Base-by-base conservation (phyloP, 2,113 vertebrate genomes). In the Lucifuga dentata region DNA sequence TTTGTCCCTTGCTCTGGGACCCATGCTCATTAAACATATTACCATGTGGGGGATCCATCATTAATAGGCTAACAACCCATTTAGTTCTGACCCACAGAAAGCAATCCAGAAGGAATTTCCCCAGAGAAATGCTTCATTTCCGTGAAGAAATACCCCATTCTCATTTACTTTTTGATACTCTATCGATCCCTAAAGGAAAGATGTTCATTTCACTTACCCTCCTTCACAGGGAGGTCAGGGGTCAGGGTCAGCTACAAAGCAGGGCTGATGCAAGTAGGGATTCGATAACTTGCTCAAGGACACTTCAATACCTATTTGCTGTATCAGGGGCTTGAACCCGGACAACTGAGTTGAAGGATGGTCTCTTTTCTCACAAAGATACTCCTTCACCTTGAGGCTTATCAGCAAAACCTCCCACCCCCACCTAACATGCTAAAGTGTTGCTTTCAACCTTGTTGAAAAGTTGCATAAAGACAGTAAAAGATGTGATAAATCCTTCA, bases 11-110 rank as follows among this genome's bases (percentile, higher is more conserved):
- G 66, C 72, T 55, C 55, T 76, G 78, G 68, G 76, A 87, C 29
- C 43, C 43, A 69, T 48, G 57, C 74, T 81, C 79, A 74, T 88
- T 88, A 81, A 83, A 74, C 49, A 81, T 32, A 63, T 61, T 33
- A 73, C 61, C 78, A 82, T 86, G 59, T 82, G 76, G 73, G n/a
- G 67, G 68, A 73, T 73, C 75, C 56, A 52, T 62, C 75, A 64
- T 49, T 84, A 84, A 87, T 81, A 48, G 78, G 48, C 63, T 75
- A 64, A n/a, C 63, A 81, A 80, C 75, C 80, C 74, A 79, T 79
- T 85, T 81, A 67, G 26, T 67, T 53, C 32, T 55, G 69, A 84
- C 63, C 75, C 77, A 70, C 57, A 41, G 46, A 64, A 78, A 36
- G 33, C 38, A 49, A 78, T 71, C 57, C 49, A 53, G 7, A 69